Conservation (phyloP, 2,797 vertebrate species). For the Ptychobarbus kaznakovi region DNA sequence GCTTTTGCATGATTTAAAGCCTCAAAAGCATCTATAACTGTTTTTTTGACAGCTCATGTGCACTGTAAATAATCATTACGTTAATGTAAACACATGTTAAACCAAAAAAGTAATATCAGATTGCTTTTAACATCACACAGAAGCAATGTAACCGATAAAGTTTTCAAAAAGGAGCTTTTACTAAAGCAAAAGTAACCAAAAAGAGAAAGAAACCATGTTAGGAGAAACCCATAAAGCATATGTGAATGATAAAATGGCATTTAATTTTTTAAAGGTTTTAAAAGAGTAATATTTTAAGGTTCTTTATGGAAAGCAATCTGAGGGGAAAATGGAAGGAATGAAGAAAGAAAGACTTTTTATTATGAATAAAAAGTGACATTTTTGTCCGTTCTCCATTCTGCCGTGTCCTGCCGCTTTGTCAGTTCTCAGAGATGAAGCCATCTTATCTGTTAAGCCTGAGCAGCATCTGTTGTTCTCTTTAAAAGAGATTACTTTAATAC, state of each 20-base stretch:
- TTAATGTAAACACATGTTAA: neutral
- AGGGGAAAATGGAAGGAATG: neutral
- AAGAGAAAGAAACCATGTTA: neutral
- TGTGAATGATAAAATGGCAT: neutral
- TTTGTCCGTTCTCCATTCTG: neutral
- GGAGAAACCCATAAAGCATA: neutral
- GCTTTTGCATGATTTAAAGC: conserved; percentile 13
- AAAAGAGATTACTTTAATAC: conserved; percentile 30
- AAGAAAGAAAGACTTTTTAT: neutral
- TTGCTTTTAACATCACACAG: neutral
- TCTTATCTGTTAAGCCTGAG: conserved; percentile 17
- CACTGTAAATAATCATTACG: neutral
- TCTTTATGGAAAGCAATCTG: neutral
- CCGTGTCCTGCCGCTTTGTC: neutral
- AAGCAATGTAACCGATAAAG: neutral
- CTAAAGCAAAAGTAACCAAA: neutral
- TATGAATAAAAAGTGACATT: conserved; percentile 16
- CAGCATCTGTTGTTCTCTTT: conserved; percentile 26
- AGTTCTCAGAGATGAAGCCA: conserved; percentile 17
- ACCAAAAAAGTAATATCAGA: neutral
- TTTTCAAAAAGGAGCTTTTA: neutral
- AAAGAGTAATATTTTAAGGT: neutral
- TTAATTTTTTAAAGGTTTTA: neutral
- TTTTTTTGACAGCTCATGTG: conserved; percentile 6
- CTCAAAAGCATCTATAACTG: neutral